Evolutionary conservation across 2,113 vertebrate genomes (phyloP), one percentile per base, ranked within the genome.

Genomic region (Dicentrarchus labrax): DNA sequence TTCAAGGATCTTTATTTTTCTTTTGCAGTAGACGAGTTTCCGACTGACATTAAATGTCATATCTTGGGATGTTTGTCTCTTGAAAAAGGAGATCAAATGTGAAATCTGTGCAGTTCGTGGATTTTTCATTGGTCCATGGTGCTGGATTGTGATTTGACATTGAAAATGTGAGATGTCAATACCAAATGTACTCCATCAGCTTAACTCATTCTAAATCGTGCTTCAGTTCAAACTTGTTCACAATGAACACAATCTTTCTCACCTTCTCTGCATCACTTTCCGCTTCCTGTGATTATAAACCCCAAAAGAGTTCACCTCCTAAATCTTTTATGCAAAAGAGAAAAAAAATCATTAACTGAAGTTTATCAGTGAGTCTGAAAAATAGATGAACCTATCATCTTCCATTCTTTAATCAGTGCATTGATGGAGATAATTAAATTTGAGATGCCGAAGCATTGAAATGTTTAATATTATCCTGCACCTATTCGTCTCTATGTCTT

Each of bases 351-450:
- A 67, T 41, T 50, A 30, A 10, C 24, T 72, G n/a, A 41, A 50
- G 6, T 67, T 57, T 39, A 39, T 12, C 10, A 41, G 13, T 5
- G n/a, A n/a, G 38, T 7, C 16, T 24, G 43, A 21, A 60, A 66
- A 61, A 62, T 19, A 57, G 13, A 64, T 41, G 39, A 76, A 15
- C 8, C 22, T 21, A 10, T 60, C 4, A 51, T 74, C 64, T 74
- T 59, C 68, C 73, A 48, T 59, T 57, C 17, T 24, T 48, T 71
- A 30, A 39, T 72, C 59, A n/a, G 45, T 36, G 57, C n/a, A 30
- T 30, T 67, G 41, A 71, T 41, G 17, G 59, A 71, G 50, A 56
- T 67, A 38, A 75, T 82, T 57, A 48, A 0, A 72, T 41, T 8
- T 67, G 39, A 54, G 53, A 45, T 2, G 0, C 19, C 54, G 22